Conservation (phyloP, 2,888 invertebrate genomes). For the Mamestra brassicae region DNA sequence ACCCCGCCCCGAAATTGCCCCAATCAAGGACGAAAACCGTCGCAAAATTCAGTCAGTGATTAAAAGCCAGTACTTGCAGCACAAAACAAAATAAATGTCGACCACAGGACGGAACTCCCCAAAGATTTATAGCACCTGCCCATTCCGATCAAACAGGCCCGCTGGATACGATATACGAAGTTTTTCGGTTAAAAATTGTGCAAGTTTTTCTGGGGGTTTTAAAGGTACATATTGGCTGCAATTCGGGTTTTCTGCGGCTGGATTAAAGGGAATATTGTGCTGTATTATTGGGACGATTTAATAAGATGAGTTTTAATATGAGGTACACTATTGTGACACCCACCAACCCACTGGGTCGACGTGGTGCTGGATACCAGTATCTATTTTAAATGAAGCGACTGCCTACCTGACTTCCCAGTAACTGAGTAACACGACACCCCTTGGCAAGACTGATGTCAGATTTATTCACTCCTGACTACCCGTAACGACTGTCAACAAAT, state of each 20-base stretch:
- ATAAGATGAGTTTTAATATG: too few relatives aligned
- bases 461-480: too few relatives aligned
- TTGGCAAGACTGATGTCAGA: not conserved
- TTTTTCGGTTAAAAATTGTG: constrained; percentile 19
- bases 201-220: constrained; percentile 19
- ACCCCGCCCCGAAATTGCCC: constrained; percentile 5
- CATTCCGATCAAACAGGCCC: constrained; percentile 51
- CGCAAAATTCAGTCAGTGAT: constrained; percentile 39
- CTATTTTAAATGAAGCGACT: too few relatives aligned
- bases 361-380: too few relatives aligned
- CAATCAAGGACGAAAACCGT: constrained; percentile 20
- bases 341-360: too few relatives aligned
- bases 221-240: not conserved
- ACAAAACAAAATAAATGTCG: constrained; percentile 56
- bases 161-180: constrained; percentile 33
- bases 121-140: constrained; percentile 61
- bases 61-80: constrained; percentile 35
- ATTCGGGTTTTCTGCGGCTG: constrained; percentile 1
- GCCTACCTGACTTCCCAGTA: not conserved
- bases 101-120: constrained; percentile 40
- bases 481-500: not conserved
- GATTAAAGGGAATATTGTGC: too few relatives aligned
- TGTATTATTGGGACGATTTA: too few relatives aligned
- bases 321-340: too few relatives aligned
- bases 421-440: not conserved